phyloP scores from a whole-genome alignment of 2,113 vertebrate genomes.

The Tonatia bakeri region DNA sequence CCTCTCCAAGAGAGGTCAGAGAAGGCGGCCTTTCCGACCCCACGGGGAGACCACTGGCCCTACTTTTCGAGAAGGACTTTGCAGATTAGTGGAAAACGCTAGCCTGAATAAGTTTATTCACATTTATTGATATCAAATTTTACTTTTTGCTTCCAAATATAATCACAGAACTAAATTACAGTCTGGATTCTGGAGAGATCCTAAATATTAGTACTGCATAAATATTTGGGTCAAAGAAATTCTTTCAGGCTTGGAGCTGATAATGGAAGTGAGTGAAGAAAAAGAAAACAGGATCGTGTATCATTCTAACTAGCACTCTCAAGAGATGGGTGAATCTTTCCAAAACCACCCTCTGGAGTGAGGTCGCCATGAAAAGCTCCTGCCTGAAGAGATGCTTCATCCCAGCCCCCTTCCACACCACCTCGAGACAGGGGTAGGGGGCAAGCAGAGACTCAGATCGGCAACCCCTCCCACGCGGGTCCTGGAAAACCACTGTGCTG shows the following conservation, averaged over 20 bases:
- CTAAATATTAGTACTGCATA: neutral
- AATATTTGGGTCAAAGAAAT: neutral
- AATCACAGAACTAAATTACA: neutral
- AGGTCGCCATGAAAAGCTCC: neutral
- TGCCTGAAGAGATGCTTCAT: neutral
- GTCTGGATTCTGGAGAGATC: neutral
- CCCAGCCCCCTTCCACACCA: neutral
- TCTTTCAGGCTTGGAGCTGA: neutral
- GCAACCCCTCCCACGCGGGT: rapidly evolving
- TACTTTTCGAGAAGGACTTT: neutral
- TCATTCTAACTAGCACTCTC: neutral
- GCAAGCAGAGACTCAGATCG: neutral
- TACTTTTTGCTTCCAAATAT: neutral
- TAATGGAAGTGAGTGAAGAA: neutral
- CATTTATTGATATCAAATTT: neutral
- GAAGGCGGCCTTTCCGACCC: neutral
- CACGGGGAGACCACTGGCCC: neutral
- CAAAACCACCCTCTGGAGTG: neutral
- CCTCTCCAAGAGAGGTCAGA: neutral
- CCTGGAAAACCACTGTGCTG: neutral
- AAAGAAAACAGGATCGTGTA: neutral
- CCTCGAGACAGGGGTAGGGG: neutral
- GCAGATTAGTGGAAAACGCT: neutral
- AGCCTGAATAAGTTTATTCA: neutral
- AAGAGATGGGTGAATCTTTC: neutral